A percentile compares a stretch with the other conserved stretches of the same genome.
Evolutionary conservation across 2,888 invertebrate genomes (phyloP).

Genomic region (Maniola hyperantus): DNA sequence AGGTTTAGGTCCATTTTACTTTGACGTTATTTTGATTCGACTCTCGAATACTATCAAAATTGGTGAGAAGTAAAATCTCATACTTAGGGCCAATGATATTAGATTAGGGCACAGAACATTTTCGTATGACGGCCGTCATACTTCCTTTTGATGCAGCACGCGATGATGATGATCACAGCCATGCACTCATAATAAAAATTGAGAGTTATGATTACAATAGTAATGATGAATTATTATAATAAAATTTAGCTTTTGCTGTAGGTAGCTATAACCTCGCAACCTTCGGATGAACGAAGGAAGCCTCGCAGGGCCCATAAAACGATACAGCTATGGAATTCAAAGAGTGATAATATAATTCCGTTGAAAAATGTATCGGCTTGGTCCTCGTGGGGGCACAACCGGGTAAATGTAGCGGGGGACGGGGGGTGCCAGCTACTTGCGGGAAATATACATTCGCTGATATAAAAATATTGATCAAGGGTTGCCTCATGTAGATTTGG

Average conservation of each 20-base stretch:
- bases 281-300: constrained; percentile 28
- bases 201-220: too few relatives aligned
- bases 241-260: background rate
- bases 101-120: too few relatives aligned
- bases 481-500: background rate
- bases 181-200: too few relatives aligned
- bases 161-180: too few relatives aligned
- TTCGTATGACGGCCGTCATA: too few relatives aligned
- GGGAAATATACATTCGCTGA: constrained; percentile 59
- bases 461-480: constrained; percentile 77
- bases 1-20: too few relatives aligned
- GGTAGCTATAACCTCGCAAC: constrained; percentile 21
- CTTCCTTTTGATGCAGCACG: too few relatives aligned
- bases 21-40: too few relatives aligned
- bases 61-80: too few relatives aligned
- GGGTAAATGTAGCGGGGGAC: constrained; percentile 44
- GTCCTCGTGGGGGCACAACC: constrained; percentile 44
- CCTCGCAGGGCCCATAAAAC: constrained; percentile 41
- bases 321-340: constrained; percentile 44
- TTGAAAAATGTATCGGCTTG: constrained; percentile 69
- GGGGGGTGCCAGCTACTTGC: constrained; percentile 42
- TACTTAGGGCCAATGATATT: too few relatives aligned
- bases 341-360: constrained; percentile 71
- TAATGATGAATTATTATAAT: background rate
- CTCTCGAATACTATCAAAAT: too few relatives aligned